Base-by-base conservation (phyloP, 2,888 invertebrate genomes). In the Prosapia bicincta region DNA sequence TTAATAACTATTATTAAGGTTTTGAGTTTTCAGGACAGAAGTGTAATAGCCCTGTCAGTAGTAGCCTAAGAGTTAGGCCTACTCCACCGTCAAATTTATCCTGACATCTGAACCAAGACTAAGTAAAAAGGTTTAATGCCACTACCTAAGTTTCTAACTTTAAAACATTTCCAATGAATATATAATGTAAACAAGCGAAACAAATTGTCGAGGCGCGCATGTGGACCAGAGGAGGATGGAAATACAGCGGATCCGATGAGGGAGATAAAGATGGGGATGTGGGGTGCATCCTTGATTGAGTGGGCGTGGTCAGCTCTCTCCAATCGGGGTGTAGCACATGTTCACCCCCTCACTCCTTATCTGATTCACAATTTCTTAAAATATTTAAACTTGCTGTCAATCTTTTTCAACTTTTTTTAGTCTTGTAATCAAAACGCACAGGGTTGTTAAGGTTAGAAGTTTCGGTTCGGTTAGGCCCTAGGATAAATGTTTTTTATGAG, bases 221-320 rank as follows among this genome's bases (percentile, higher is more conserved):
- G 54, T 54, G 54, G 54, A 3, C 54, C n/a, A n/a, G 54, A 54
- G 3, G 20, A 54, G 54, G 54, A 54, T 20, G 54, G 20, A 54
- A 20, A 54, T 54, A 54, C 54, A 20, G 1, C 54, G n/a, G 54
- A 54, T 54, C 54, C 54, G 54, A 68, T 26, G 74, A 54, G 76
- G n/a, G 72, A n/a, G 76, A 72, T 30, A 76, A 72, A 76, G 71
- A 75, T 66, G 23, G 71, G 30, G 76, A 43, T 66, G 76, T 38
- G 73, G 30, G 54, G 74, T 30, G 66, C 25, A 72, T 66, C 69
- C 28, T 38, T 75, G 72, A 75, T 66, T 74, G 66, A 32, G 43
- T 32, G 73, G 71, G 70, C 66, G 77, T 30, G 67, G 76, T 25
- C 74, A 13, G 25, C 10, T 2, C 26, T 66, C n/a, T 24, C 74